Conservation (phyloP, 2,888 invertebrate species). For the Serripes groenlandicus region DNA sequence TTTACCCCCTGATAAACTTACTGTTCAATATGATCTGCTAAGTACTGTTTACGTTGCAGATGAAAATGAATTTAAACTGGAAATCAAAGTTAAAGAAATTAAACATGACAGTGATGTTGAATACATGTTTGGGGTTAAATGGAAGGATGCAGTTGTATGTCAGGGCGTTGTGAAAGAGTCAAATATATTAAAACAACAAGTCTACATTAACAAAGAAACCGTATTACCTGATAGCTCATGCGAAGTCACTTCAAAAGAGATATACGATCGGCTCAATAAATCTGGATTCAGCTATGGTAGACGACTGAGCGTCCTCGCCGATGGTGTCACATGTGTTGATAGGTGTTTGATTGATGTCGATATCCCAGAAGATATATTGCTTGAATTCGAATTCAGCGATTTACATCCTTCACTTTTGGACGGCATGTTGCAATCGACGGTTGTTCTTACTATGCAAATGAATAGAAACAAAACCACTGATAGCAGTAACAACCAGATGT, state of each 20-base stretch:
- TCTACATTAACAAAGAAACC: not conserved
- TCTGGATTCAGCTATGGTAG: constrained; percentile 9
- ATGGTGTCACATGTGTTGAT: not conserved
- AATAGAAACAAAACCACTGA: not conserved
- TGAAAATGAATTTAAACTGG: not conserved
- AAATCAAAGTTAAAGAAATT: not conserved
- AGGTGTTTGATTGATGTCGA: not conserved
- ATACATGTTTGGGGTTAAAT: not conserved
- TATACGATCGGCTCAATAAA: not conserved
- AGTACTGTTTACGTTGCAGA: not conserved
- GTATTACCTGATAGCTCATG: too few species aligned
- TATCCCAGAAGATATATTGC: not conserved
- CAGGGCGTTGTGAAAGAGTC: not conserved
- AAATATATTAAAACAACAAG: not conserved
- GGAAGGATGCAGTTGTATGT: not conserved
- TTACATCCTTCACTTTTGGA: constrained; percentile 11
- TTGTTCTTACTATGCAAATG: not conserved
- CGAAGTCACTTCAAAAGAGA: not conserved
- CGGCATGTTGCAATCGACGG: constrained; percentile 15
- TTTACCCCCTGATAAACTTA: not conserved
- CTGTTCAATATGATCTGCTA: constrained; percentile 14
- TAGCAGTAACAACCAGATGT: not conserved
- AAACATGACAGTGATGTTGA: not conserved
- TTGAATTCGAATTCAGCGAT: not conserved
- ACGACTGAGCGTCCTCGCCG: not conserved